Percentiles rank a stretch among this genome's conserved stretches.
Conservation (phyloP, 2,888 invertebrate genomes). For the Agriopis aurantiaria region DNA sequence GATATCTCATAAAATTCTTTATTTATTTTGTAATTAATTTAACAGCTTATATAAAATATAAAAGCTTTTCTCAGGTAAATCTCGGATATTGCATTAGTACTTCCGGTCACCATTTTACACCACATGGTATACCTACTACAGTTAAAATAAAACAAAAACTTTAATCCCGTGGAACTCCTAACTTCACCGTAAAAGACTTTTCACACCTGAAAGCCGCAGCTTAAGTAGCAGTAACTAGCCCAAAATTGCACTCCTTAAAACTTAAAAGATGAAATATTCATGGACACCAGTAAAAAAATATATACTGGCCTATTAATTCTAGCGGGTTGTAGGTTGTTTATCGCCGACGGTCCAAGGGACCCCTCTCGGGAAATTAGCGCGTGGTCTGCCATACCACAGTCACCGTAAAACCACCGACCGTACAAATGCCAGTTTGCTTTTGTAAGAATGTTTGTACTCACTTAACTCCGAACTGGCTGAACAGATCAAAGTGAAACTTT, state of each 20-base stretch:
- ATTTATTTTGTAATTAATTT: too few relatives aligned
- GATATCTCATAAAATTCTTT: too few relatives aligned
- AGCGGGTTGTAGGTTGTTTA: constrained; percentile 32
- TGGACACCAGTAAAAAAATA: constrained; percentile 32
- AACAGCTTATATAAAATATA: too few relatives aligned
- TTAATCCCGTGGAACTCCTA: not conserved
- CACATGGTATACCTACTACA: not conserved
- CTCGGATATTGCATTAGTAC: too few relatives aligned
- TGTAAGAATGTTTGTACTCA: not conserved
- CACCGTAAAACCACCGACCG: constrained; percentile 20
- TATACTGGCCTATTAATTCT: constrained; percentile 40
- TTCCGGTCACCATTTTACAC: not conserved
- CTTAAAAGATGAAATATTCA: constrained; percentile 35
- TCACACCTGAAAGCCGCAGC: not conserved
- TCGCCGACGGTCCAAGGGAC: constrained; percentile 20
- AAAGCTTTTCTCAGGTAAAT: too few relatives aligned
- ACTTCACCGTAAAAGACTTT: not conserved
- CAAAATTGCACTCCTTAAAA: constrained; percentile 18
- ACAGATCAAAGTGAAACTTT: not conserved
- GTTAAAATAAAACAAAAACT: not conserved
- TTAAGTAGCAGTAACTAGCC: not conserved
- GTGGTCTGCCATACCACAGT: constrained; percentile 19
- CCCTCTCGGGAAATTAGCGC: constrained; percentile 37
- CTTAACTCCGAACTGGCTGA: not conserved
- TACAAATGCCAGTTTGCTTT: not conserved